These are phyloP conservation scores for Stenchaetothrips biformis DNA, from an alignment of 2,888 invertebrate genomes.

Conservation along the genomic window DNA sequence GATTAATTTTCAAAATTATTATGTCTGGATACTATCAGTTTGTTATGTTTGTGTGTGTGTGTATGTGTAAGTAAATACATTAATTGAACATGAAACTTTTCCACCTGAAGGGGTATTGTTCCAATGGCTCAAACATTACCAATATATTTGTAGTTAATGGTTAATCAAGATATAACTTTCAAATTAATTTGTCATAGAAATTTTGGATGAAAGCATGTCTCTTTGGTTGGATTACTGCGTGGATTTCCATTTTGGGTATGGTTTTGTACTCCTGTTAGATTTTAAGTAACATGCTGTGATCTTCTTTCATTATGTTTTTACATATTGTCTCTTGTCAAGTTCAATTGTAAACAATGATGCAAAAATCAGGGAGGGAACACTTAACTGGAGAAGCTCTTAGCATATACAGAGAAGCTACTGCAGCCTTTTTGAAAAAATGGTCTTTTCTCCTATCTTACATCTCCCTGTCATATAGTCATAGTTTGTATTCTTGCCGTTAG, in stretches of 20 bases:
- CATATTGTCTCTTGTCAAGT: constrained; percentile 16
- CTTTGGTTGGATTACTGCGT: neutral
- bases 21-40: neutral
- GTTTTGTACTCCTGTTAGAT: neutral
- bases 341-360: constrained; percentile 1
- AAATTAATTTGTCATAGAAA: neutral
- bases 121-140: no score
- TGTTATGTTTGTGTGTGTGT: neutral
- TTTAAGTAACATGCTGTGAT: constrained; percentile 22
- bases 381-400: neutral
- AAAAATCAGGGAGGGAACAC: neutral
- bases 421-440: neutral
- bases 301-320: constrained; percentile 15
- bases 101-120: neutral
- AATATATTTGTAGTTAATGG: no score
- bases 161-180: neutral
- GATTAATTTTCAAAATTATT: neutral
- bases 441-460: neutral
- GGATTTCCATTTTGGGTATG: neutral
- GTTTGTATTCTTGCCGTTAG: neutral
- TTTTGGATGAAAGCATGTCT: neutral
- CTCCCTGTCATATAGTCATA: constrained; percentile 15
- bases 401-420: neutral
- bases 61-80: neutral
- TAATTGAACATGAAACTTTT: neutral